Percentiles rank a stretch among this genome's conserved stretches.
These are phyloP conservation scores for Anguilla japonica DNA, from an alignment of 2,113 vertebrate genomes.

Conservation along the genomic window DNA sequence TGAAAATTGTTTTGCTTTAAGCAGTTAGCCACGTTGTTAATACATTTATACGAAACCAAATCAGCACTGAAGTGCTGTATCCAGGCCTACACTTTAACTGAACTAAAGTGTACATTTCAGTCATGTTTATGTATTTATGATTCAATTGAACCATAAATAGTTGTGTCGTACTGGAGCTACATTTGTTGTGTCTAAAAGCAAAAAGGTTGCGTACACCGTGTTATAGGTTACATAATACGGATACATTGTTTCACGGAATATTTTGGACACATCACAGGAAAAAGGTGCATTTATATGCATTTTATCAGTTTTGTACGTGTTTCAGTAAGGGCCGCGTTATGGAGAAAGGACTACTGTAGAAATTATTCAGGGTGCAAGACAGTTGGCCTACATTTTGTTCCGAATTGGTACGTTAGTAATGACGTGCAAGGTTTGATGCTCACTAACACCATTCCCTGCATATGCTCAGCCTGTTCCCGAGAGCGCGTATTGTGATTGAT, in stretches of 20 bases:
- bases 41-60: neutral
- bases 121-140: no score
- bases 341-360: neutral
- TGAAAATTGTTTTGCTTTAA: neutral
- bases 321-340: neutral
- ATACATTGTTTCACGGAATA: no score
- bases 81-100: neutral
- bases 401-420: conserved; percentile 16
- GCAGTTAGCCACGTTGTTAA: neutral
- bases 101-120: neutral
- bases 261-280: neutral
- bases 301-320: neutral
- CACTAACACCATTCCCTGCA: conserved; percentile 14
- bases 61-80: neutral
- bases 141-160: no score
- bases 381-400: neutral
- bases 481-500: conserved; percentile 34
- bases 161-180: no score
- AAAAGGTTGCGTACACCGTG: no score
- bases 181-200: no score
- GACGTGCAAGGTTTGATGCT: conserved; percentile 25
- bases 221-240: no score
- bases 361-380: neutral
- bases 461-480: conserved; percentile 20
- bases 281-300: neutral